Conservation (phyloP, 2,113 vertebrate species). For the Thryonomys swinderianus region DNA sequence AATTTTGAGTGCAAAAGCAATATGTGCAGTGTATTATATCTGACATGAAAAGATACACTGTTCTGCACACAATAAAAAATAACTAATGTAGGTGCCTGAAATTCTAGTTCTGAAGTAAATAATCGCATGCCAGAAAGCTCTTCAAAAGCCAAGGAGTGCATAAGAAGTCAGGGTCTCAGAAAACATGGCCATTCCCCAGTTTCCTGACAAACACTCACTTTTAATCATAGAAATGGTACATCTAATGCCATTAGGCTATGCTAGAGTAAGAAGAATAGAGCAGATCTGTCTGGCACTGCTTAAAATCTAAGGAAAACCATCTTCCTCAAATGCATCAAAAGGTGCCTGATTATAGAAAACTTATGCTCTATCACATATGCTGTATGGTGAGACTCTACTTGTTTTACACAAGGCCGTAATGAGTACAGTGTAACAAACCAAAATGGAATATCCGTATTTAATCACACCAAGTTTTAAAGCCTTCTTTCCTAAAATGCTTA, state of each 20-base stretch:
- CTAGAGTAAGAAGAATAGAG: neutral
- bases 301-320: slow-evolving; percentile 72
- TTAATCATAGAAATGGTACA: slow-evolving; percentile 72
- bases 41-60: slow-evolving; percentile 81
- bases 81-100: slow-evolving; percentile 78
- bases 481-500: slow-evolving; percentile 65
- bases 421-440: neutral
- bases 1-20: slow-evolving; percentile 85
- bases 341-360: slow-evolving; percentile 87
- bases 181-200: slow-evolving; percentile 60
- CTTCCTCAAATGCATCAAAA: slow-evolving; percentile 84
- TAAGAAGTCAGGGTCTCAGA: slow-evolving; percentile 64
- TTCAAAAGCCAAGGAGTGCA: slow-evolving; percentile 77
- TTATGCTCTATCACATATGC: slow-evolving; percentile 59
- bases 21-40: slow-evolving; percentile 83
- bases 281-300: slow-evolving; percentile 59
- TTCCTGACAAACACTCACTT: slow-evolving; percentile 66
- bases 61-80: slow-evolving; percentile 84
- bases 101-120: slow-evolving; percentile 81
- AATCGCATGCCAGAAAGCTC: slow-evolving; percentile 82
- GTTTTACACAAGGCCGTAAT: neutral
- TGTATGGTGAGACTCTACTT: neutral
- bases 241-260: slow-evolving; percentile 65
- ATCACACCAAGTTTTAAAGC: slow-evolving; percentile 65
- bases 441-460: slow-evolving; percentile 67